Conservation (phyloP, 2,888 invertebrate species). For the Anarsia innoxiella region DNA sequence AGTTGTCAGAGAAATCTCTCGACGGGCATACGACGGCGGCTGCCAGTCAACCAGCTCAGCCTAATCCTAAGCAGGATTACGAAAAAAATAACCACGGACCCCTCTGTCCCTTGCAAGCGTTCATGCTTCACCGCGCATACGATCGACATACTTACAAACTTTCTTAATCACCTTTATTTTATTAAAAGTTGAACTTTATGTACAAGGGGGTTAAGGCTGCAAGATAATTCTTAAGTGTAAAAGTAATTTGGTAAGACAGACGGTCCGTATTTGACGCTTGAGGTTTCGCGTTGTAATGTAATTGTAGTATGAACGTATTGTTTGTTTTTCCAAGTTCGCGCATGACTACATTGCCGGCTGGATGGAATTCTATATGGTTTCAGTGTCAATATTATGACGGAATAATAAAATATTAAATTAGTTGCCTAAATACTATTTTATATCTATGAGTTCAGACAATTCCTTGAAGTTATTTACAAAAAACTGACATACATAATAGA, state of each 20-base stretch:
- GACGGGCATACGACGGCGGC: slow-evolving; percentile 66
- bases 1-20: slow-evolving; percentile 8
- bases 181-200: too few species aligned
- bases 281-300: slow-evolving; percentile 67
- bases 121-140: slow-evolving; percentile 57
- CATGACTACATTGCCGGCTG: too few species aligned
- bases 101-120: slow-evolving; percentile 67
- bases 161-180: too few species aligned
- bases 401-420: too few species aligned
- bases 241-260: slow-evolving; percentile 18
- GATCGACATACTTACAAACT: slow-evolving; percentile 2
- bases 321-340: slow-evolving; percentile 54
- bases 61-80: slow-evolving; percentile 72
- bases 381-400: too few species aligned
- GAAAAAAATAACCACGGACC: slow-evolving; percentile 65
- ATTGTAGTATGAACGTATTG: slow-evolving; percentile 60
- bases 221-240: slow-evolving; percentile 4
- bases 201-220: too few species aligned
- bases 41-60: slow-evolving; percentile 72
- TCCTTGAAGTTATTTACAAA: too few species aligned
- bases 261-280: slow-evolving; percentile 63
- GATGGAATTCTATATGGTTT: too few species aligned
- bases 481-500: too few species aligned
- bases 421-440: too few species aligned
- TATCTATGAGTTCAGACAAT: too few species aligned